Percentiles rank a stretch among this genome's conserved stretches.
These are phyloP conservation scores for Xiphorhynchus erythropygius DNA, from an alignment of 2,797 vertebrate genomes.

Conservation along the genomic window DNA sequence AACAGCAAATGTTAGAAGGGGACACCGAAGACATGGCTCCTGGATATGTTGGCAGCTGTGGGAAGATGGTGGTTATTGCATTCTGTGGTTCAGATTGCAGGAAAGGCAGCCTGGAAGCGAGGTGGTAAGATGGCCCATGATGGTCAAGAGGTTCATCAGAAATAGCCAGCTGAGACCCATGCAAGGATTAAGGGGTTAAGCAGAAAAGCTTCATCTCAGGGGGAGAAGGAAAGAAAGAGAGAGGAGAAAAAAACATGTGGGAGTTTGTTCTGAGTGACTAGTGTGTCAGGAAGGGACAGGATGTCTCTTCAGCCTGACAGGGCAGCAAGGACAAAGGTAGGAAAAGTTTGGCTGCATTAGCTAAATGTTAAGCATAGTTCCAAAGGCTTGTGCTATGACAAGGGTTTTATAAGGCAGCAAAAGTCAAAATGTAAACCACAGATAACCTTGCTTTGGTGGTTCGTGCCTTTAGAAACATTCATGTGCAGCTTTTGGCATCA, in stretches of 20 bases:
- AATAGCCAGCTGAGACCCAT: neutral
- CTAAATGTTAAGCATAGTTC: neutral
- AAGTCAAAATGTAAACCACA: neutral
- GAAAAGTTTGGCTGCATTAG: neutral
- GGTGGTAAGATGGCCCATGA: neutral
- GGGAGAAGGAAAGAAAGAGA: neutral
- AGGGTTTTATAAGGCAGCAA: neutral
- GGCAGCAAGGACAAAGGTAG: neutral
- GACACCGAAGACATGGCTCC: neutral
- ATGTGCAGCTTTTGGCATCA: neutral
- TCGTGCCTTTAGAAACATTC: neutral
- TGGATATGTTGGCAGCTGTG: neutral
- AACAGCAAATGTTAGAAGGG: neutral
- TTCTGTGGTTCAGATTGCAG: rapidly evolving
- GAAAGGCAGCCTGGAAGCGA: neutral
- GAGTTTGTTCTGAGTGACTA: neutral
- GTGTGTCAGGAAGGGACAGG: neutral
- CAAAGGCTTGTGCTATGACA: neutral
- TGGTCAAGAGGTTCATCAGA: neutral
- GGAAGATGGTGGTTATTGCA: neutral
- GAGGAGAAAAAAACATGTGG: neutral
- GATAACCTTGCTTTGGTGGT: neutral
- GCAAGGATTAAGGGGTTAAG: neutral
- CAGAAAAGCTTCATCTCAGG: neutral
- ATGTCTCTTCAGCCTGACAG: neutral